Base-by-base conservation (phyloP, 2,113 vertebrate species). In the Chinchilla lanigera region DNA sequence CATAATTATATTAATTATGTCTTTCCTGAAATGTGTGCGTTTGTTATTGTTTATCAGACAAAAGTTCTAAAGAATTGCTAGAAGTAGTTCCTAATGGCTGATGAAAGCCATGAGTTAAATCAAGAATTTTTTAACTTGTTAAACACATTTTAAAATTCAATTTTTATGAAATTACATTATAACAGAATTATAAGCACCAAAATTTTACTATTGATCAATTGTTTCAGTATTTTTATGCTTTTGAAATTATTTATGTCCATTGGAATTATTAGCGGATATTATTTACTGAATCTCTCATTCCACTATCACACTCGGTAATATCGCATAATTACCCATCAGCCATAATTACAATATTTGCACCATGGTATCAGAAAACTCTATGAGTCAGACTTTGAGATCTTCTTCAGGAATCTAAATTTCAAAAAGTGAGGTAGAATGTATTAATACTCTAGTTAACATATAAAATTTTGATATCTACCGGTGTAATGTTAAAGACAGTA, bases 51-150 rank as follows among this genome's bases (percentile, higher is more conserved):
- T 78, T 65, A 38, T 50, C 56, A 61, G 16, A 20, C 9, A 7
- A 0, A 19, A 41, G 5, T 33, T 7, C 13, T 8, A 90, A 5
- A 38, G 1, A 0, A n/a, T 4, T 65, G 4, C 5, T 44, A 2
- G 10, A 56, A 10, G 3, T 5, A 90, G 26, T 30, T 89, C 7
- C 8, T 77, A 78, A 82, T 2, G 35, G 4, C 30, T 94, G 19
- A 0, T 9, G 13, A 84, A 26, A 92, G 3, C 9, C 12, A 77
- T 13, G 9, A 44, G 5, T 54, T 96, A 91, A 52, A 58, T 81
- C 9, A 75, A 22, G 7, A 71, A 83, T 22, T 65, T 61, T 56
- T 80, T 26, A 61, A 17, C 2, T 65, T 65, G 19, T 35, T 52
- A 52, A 12, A 71, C 19, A 47, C 0, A 60, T 88, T 97, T 90